Evolutionary conservation across 92 coral and sea anemone genomes (phyloP), one percentile per base, ranked within the genome.

Genomic region (Isaurus tuberculatus): DNA sequence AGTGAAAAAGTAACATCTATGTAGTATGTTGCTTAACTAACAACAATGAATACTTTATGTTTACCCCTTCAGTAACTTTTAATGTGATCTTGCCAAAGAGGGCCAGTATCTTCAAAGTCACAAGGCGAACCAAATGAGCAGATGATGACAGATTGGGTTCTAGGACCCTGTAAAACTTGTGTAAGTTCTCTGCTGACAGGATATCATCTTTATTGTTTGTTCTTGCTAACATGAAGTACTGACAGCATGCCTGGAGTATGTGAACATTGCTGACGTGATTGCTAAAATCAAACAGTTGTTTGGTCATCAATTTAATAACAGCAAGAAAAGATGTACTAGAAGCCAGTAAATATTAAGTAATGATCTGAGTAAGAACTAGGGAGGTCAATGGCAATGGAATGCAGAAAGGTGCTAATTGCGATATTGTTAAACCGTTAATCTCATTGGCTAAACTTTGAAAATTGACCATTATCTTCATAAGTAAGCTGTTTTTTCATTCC

Each of bases 61-160:
- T 55, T 80, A 93, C 94, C 90, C 85, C 92, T 68, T 79, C 90
- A 26, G 70, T 32, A 42, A 71, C 43, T 4, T 58, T 75, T 44
- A 79, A 36, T 63, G 84, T 80, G 25, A 83, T 29, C 61, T 86
- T 94, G n/a, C 90, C 92, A 85, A 96, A 96, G n/a, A 74, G 46
- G 23, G 84, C 77, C 83, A 96, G 70, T 25, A 94, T 83, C 88
- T 90, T 88, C 46, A 96, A 88, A 36, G 96, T 94, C n/a, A 86
- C 72, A 19, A 90, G 87, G 36, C 98, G 89, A 51, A 90, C 90
- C 33, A 90, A 79, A 72, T 88, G 98, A n/a, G 93, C 95, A 25
- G 93, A 84, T 15, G 94, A 87, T 0, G 98, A 90, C 9, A 96
- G 92, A 80, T 94, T 96, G 36, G 78, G 65, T 30, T 89, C 89